Evolutionary conservation across 2,797 vertebrate genomes (phyloP), one percentile per base, ranked within the genome.

Genomic region (Micromesistius poutassou): DNA sequence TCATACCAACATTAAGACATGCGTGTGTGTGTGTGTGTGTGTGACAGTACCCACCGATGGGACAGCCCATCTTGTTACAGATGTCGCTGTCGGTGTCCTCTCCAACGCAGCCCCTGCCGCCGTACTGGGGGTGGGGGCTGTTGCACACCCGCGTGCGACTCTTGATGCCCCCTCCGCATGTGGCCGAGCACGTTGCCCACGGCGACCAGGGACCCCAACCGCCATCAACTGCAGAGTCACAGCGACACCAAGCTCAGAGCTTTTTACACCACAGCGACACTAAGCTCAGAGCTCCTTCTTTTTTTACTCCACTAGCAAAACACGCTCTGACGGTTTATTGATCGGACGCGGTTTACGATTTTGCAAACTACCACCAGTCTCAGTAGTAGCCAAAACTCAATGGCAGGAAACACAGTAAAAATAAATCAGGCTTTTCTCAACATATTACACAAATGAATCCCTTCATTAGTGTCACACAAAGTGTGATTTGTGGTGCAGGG

Each of bases 191-290:
- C 74, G 94, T 90, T 3, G 97, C 98, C 97, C 97, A 99, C 0
- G 97, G 98, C 75, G 97, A 98, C 97, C 97, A 99, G 0, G 97
- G 97, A 77, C 98, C 96, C 97, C 97, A 99, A 80, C 94, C 94
- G 7, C 98, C 98, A 2, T 99, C 96, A 19, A 99, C 98, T 99
- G 80, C 22, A 81, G 88, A 83, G 7, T 77, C 12, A 71, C 16
- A 68, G n/a, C 28, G 75, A 30, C 28, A 30, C 40, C 13, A 10
- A 28, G 36, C 66, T 14, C 42, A 42, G 28, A 9, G 8, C 4
- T 70, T n/a, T n/a, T n/a, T n/a, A n/a, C n/a, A n/a, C n/a, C 12
- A 71, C 16, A 68, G n/a, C 28, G 75, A 30, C 28, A 30, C 40
- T 6, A 10, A 28, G 36, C 66, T 14, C 42, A 42, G 28, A 9